Conservation (phyloP, 92 coral and sea anemone species). For the Phenganax stokvisi region DNA sequence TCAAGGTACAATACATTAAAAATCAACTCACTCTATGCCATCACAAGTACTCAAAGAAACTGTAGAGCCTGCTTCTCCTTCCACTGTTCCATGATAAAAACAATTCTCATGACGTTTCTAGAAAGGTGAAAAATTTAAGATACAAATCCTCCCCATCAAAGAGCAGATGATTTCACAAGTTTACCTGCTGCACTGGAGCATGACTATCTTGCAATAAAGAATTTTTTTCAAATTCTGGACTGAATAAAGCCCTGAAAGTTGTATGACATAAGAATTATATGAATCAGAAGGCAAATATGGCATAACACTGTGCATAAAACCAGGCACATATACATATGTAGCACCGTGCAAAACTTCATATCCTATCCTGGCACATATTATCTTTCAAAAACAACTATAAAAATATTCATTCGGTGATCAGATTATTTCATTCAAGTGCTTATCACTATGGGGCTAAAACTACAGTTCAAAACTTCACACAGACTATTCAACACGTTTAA, state of each 20-base stretch:
- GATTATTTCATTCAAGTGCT: too few species aligned
- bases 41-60: slow-evolving; percentile 82
- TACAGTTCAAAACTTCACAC: neutral
- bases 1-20: neutral
- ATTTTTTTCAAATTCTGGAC: slow-evolving; percentile 2
- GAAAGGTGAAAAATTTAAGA: neutral
- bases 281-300: neutral
- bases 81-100: slow-evolving; percentile 71
- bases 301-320: too few species aligned
- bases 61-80: slow-evolving; percentile 52
- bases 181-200: neutral
- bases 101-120: slow-evolving; percentile 64
- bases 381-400: too few species aligned
- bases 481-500: neutral
- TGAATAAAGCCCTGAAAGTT: neutral
- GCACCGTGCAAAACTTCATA: too few species aligned
- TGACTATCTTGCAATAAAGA: neutral
- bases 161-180: neutral
- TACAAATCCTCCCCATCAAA: neutral
- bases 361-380: too few species aligned
- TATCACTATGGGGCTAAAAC: neutral
- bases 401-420: too few species aligned
- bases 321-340: too few species aligned
- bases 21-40: slow-evolving; percentile 78
- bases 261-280: neutral